Percentiles rank a stretch among this genome's conserved stretches.
These are phyloP conservation scores for Megastigmus dorsalis DNA, from an alignment of 2,888 invertebrate genomes.

Conservation along the genomic window DNA sequence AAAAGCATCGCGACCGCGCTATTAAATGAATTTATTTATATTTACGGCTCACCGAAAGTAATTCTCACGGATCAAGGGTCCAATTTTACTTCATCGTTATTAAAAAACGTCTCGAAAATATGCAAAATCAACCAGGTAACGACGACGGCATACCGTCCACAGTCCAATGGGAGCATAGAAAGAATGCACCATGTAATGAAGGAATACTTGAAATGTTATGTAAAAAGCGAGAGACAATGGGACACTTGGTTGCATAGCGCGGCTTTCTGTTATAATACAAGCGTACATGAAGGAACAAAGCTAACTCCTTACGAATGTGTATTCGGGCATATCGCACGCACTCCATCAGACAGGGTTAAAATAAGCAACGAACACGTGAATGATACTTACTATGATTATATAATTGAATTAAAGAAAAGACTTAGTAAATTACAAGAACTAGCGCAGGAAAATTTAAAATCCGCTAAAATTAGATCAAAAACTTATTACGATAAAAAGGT, in stretches of 20 bases:
- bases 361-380: background rate
- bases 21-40: background rate
- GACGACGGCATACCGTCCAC: slow-evolving; percentile 12
- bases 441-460: background rate
- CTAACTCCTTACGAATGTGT: background rate
- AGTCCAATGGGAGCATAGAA: slow-evolving; percentile 21
- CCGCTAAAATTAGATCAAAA: background rate
- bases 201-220: slow-evolving; percentile 19
- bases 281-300: background rate
- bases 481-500: background rate
- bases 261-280: slow-evolving; percentile 22
- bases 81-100: background rate
- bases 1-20: background rate
- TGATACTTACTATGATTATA: slow-evolving; percentile 11
- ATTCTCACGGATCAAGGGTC: slow-evolving; percentile 30
- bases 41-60: background rate
- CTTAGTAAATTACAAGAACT: background rate
- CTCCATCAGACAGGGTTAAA: no score
- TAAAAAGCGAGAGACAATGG: background rate
- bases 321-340: background rate
- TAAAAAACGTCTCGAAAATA: slow-evolving; percentile 11
- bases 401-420: background rate
- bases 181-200: slow-evolving; percentile 20
- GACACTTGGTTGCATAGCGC: slow-evolving; percentile 11
- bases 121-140: slow-evolving; percentile 8